These are phyloP conservation scores for Odobenus rosmarus DNA, from an alignment of 2,113 vertebrate species.

Conservation along the genomic window DNA sequence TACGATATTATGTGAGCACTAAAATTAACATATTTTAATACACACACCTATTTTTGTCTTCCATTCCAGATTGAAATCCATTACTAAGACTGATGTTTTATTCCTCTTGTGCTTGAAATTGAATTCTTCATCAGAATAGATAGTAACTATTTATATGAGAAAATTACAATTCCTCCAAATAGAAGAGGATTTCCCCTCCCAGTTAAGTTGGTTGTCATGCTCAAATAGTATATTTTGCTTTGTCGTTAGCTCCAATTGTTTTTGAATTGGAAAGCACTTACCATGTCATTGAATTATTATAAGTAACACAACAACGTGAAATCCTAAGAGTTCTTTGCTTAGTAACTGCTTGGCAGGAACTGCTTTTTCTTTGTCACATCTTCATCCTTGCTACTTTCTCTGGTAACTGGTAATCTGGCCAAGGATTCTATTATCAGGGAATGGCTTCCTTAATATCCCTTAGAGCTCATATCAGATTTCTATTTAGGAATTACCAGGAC, in stretches of 20 bases:
- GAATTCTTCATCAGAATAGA: conserved; percentile 81
- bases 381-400: neutral
- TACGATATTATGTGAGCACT: conserved; percentile 79
- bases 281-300: conserved; percentile 39
- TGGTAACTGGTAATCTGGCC: neutral
- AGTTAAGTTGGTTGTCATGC: conserved; percentile 66
- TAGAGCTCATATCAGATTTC: conserved; percentile 25
- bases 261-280: conserved; percentile 42
- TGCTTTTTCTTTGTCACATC: neutral
- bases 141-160: conserved; percentile 77
- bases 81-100: conserved; percentile 83
- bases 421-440: neutral
- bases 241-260: conserved; percentile 51
- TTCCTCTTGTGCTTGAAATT: conserved; percentile 80
- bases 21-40: conserved; percentile 84
- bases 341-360: neutral
- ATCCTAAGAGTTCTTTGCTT: neutral
- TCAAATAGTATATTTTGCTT: conserved; percentile 70
- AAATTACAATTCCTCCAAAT: conserved; percentile 79
- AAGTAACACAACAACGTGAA: conserved; percentile 45
- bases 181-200: conserved; percentile 45
- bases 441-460: conserved; percentile 31
- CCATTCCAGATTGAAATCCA: conserved; percentile 84
- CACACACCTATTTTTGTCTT: conserved; percentile 74
- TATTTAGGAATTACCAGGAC: neutral